Base-by-base conservation (phyloP, 2,888 invertebrate species). In the Hoplodrina blanda region DNA sequence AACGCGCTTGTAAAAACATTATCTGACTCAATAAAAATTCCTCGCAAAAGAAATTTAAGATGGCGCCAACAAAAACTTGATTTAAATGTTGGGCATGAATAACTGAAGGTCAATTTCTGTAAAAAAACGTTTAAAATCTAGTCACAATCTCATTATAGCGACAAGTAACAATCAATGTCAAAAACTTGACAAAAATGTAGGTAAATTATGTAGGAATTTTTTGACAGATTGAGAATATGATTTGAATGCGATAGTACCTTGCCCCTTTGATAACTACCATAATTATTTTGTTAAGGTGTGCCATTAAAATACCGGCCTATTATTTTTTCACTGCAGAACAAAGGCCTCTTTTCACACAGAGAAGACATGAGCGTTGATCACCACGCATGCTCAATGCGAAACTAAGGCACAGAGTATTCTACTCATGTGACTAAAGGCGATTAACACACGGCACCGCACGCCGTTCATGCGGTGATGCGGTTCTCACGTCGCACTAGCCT, bases 1-100 rank as follows among this genome's bases (percentile, higher is more conserved):
- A 78, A 73, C 77, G 74, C 57, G 66, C 62, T 69, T 75, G 61
- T 79, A 78, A 77, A 46, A 25, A 11, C n/a, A 73, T 20, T 73
- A 70, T 72, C 20, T 17, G 52, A 66, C 57, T 62, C 62, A 72
- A 73, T 73, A 82, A 69, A 78, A 65, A 76, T 70, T 69, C 53
- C 63, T 76, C 73, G 52, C 17, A 44, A 53, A 30, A 52, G 60
- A 69, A 62, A 66, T 62, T 53, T 63, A 62, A 64, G 41, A 49
- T 46, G 64, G 63, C 63, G 55, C 52, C 60, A 46, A 67, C 55
- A 61, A 69, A 65, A 67, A 57, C 49, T 54, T 62, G 30, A 66
- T 59, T 64, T 64, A 73, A 69, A 68, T 73, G 57, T 71, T 68
- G n/a, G 4, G 1, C 25, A 50, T 69, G 55, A 70, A 63, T 60